Base-by-base conservation (phyloP, 2,797 vertebrate species). In the Megalops cyprinoides region DNA sequence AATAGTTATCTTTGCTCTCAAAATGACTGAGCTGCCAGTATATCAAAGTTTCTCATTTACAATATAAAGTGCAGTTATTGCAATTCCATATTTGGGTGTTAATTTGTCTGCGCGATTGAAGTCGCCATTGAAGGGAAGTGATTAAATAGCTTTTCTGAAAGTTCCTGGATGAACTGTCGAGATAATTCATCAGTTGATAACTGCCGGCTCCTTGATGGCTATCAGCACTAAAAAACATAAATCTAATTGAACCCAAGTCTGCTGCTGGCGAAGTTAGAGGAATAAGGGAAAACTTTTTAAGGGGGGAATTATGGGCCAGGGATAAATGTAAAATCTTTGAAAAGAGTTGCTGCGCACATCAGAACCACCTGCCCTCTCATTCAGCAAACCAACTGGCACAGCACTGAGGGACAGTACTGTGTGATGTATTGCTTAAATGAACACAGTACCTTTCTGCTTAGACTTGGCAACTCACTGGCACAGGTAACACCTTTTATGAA, bases 381-480 rank as follows among this genome's bases (percentile, higher is more conserved):
- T 67, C 31, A 3, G 34, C 3, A 39, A 37, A 34, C 34, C 15
- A 37, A 67, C 18, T 4, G 20, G 62, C 1, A 39, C 2, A 6
- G 18, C 18, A 14, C 62, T 5, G 67, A 18, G 14, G 1, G 34
- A 67, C 4, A 7, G 2, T 7, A 67, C 4, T 2, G 8, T 7
- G 18, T 8, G 20, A 62, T 62, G 15, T 3, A 62, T 28, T 10
- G 12, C 0, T 6, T 62, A 51, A 37, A 58, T 20, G 42, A 49
- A 81, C 76, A 79, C 34, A 55, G 55, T 58, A 39, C 46, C 51
- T 81, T 76, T 76, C 56, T 28, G 25, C 53, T 76, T 46, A 67
- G 74, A 53, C 56, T n/a, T 76, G n/a, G 31, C 73, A 74, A 75
- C 77, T 28, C 76, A 76, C 28, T 74, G 25, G 62, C 44, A 77